Percentiles rank a stretch among this genome's conserved stretches.
These are phyloP conservation scores for Gymnobelideus leadbeateri DNA, from an alignment of 2,113 vertebrate species.

Conservation along the genomic window DNA sequence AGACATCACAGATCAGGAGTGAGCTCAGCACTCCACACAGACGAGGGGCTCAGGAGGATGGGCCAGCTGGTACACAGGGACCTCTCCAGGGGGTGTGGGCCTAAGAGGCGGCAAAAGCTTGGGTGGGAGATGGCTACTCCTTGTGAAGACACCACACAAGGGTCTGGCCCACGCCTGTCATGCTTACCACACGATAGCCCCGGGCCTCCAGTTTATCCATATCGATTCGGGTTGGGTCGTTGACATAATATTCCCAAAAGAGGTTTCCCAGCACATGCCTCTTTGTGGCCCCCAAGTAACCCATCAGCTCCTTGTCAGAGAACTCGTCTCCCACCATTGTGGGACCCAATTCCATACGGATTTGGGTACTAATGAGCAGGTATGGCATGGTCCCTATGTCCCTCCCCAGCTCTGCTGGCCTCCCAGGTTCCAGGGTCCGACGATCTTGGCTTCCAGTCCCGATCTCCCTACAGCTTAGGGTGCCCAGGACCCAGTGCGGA, in stretches of 20 bases:
- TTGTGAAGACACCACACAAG: slow-evolving; percentile 98
- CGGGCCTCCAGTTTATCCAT: slow-evolving; percentile 95
- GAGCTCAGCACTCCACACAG: neutral
- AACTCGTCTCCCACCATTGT: slow-evolving; percentile 95
- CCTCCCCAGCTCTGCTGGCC: neutral
- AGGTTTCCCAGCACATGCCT: slow-evolving; percentile 94
- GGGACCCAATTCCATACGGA: slow-evolving; percentile 94
- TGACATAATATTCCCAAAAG: slow-evolving; percentile 95
- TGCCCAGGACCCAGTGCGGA: neutral
- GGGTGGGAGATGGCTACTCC: slow-evolving; percentile 74
- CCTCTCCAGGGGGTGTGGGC: rapidly evolving
- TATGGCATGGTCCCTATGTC: slow-evolving; percentile 89
- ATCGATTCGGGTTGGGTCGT: slow-evolving; percentile 92
- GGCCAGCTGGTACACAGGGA: neutral
- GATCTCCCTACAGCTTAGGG: neutral
- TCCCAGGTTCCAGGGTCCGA: neutral
- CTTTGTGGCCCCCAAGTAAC: slow-evolving; percentile 92
- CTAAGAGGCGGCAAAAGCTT: neutral
- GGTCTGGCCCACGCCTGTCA: slow-evolving; percentile 98
- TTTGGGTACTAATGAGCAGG: slow-evolving; percentile 96
- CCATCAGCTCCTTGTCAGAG: slow-evolving; percentile 93
- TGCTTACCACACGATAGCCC: slow-evolving; percentile 92
- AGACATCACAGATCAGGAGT: neutral
- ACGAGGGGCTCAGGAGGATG: neutral
- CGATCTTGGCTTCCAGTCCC: neutral